Evolutionary conservation across 2,888 invertebrate genomes (phyloP).

Genomic region (Ashinkailepas kermadecensis): DNA sequence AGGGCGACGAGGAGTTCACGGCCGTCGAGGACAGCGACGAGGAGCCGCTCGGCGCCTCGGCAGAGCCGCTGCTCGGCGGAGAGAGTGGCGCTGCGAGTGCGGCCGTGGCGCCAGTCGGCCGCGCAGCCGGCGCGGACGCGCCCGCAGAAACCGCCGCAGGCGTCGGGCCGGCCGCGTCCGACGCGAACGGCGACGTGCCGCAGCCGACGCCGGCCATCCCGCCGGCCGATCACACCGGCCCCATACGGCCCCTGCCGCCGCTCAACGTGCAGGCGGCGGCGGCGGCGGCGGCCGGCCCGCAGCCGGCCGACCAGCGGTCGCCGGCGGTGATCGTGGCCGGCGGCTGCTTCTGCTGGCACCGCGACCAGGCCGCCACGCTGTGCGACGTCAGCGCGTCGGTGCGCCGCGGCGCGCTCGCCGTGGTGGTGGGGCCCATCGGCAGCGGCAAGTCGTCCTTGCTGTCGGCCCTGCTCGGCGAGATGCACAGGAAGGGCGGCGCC

Average conservation of each 20-base stretch:
- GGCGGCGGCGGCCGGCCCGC: background rate
- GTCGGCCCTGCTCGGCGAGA: constrained; percentile 69
- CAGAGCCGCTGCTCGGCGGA: background rate
- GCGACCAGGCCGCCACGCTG: background rate
- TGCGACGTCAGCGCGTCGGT: background rate
- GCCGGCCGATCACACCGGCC: no score
- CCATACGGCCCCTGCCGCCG: background rate
- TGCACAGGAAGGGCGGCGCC: constrained; percentile 58
- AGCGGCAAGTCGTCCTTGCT: constrained; percentile 72
- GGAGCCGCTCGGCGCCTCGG: no score
- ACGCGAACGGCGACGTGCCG: no score
- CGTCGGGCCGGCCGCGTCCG: no score
- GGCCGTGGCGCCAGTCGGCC: no score
- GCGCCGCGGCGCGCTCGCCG: constrained; percentile 54
- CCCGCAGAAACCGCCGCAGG: no score
- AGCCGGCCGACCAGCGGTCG: background rate
- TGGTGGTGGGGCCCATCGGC: constrained; percentile 71
- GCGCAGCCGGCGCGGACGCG: no score
- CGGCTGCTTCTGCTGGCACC: background rate
- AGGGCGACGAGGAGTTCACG: constrained; percentile 17
- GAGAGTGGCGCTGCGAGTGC: background rate
- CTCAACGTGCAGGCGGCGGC: background rate
- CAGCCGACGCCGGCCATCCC: no score
- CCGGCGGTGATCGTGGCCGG: background rate
- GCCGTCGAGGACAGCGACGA: background rate